Conservation (phyloP, 2,888 invertebrate species). For the Cephus pygmeus region DNA sequence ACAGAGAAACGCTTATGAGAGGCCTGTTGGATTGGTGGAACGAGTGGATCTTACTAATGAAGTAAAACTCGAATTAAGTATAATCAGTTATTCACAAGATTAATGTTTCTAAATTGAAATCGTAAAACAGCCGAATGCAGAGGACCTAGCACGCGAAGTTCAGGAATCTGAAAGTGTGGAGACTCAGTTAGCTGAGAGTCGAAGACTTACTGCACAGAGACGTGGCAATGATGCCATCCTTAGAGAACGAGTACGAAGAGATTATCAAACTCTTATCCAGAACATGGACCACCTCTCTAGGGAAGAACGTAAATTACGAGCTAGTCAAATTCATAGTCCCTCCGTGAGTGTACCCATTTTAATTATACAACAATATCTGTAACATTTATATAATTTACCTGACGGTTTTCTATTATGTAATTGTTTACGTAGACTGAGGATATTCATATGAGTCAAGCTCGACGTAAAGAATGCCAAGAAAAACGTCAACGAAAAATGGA, state of each 20-base stretch:
- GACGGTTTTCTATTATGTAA: slow-evolving; percentile 1
- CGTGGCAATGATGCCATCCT: slow-evolving; percentile 55
- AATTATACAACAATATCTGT: background rate
- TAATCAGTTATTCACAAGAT: background rate
- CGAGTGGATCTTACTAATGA: slow-evolving; percentile 47
- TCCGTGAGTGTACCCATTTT: slow-evolving; percentile 31
- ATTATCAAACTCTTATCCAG: slow-evolving; percentile 53
- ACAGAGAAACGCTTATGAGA: slow-evolving; percentile 47
- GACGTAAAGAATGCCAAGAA: slow-evolving; percentile 63
- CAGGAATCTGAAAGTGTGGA: slow-evolving; percentile 35
- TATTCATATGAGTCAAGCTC: slow-evolving; percentile 64
- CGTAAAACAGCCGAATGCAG: slow-evolving; percentile 49
- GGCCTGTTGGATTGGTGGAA: slow-evolving; percentile 53
- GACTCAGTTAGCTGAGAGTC: slow-evolving; percentile 34
- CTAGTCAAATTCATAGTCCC: slow-evolving; percentile 39
- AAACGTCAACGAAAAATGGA: slow-evolving; percentile 69
- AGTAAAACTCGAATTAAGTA: slow-evolving; percentile 31
- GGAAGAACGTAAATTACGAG: slow-evolving; percentile 53
- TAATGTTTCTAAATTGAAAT: background rate
- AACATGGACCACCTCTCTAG: slow-evolving; percentile 48
- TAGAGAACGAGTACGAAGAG: slow-evolving; percentile 54
- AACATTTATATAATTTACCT: background rate
- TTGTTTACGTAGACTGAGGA: slow-evolving; percentile 11
- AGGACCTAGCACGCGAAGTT: slow-evolving; percentile 49
- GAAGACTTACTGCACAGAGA: slow-evolving; percentile 42